These are phyloP conservation scores for Coregonus sp. DNA, from an alignment of 2,797 vertebrate genomes.

Conservation along the genomic window DNA sequence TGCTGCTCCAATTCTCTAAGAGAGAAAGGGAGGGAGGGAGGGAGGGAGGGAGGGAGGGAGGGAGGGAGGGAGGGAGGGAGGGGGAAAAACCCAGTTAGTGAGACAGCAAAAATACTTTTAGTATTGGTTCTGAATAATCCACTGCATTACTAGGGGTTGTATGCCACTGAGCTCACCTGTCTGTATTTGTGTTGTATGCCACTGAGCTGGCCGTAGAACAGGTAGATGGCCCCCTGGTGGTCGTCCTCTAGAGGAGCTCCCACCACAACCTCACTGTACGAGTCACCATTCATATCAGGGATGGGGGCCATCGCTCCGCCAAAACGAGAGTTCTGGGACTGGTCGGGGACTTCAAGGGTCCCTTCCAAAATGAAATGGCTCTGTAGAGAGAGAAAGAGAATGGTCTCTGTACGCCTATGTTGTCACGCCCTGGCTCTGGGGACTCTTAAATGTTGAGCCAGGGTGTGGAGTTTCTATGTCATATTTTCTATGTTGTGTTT, in stretches of 20 bases:
- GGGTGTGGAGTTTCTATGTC: too few relatives aligned
- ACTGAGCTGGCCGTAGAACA: conserved; percentile 80
- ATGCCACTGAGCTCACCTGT: conserved; percentile 77
- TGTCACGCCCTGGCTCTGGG: too few relatives aligned
- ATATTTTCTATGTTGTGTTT: too few relatives aligned
- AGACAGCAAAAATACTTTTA: not conserved
- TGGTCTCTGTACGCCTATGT: too few relatives aligned
- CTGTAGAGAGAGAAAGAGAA: conserved; percentile 58
- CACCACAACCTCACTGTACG: conserved; percentile 85
- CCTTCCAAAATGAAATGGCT: conserved; percentile 74
- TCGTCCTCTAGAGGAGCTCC: conserved; percentile 90
- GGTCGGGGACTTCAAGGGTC: conserved; percentile 71
- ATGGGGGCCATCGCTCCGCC: conserved; percentile 85
- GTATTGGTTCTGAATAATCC: not conserved
- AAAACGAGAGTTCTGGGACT: conserved; percentile 87
- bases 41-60: not conserved
- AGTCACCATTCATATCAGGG: conserved; percentile 89
- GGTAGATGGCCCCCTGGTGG: conserved; percentile 87
- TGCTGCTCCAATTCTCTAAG: conserved; percentile 79
- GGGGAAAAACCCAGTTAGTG: not conserved
- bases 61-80: not conserved
- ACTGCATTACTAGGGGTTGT: not conserved
- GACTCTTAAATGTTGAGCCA: too few relatives aligned
- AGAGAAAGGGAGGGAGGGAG: too few relatives aligned
- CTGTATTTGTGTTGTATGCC: conserved; percentile 75